Evolutionary conservation across 2,888 invertebrate genomes (phyloP), one percentile per base, ranked within the genome.

Genomic region (Eulithis prunata): DNA sequence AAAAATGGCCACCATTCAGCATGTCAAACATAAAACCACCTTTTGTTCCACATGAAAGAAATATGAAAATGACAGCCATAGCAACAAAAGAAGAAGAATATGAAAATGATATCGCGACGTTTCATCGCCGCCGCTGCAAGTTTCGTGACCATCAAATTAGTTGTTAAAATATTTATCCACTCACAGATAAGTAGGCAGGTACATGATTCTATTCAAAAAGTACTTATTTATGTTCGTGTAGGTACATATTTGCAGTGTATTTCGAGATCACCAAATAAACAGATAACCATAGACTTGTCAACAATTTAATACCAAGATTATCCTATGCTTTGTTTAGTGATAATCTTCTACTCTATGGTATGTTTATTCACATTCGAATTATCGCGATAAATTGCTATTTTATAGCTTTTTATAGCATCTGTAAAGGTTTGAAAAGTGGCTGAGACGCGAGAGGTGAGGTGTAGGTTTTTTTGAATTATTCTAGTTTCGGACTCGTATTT

Each of bases 221-320:
- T 6, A 52, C 41, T 32, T 3, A 32, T 6, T 32, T 32, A 41
- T 0, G 13, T 13, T 6, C 6, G 46, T 46, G 13, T 28, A 47
- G 11, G 12, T 58, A 13, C 57, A 47, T 21, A 21, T 58, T 56
- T 54, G 55, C 55, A 43, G 41, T 47, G 45, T 57, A 57, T 60
- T 64, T n/a, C 56, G 14, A 57, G 57, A 41, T 38, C 43, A 67
- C 28, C 41, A 21, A 47, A 57, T 64, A 61, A 64, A 60, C 60
- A 49, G 62, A 63, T 67, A 64, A 70, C 55, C 47, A 54, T 36
- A 47, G 45, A 54, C 57, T 67, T 63, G 59, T 62, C 62, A 65
- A 70, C 65, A 67, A 52, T 58, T 53, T 69, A 67, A 71, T 62
- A 59, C 71, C 43, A 61, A 64, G 70, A 62, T 68, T 67, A 67